These are phyloP conservation scores for Muscicapa striata DNA, from an alignment of 2,797 vertebrate species.

Conservation along the genomic window DNA sequence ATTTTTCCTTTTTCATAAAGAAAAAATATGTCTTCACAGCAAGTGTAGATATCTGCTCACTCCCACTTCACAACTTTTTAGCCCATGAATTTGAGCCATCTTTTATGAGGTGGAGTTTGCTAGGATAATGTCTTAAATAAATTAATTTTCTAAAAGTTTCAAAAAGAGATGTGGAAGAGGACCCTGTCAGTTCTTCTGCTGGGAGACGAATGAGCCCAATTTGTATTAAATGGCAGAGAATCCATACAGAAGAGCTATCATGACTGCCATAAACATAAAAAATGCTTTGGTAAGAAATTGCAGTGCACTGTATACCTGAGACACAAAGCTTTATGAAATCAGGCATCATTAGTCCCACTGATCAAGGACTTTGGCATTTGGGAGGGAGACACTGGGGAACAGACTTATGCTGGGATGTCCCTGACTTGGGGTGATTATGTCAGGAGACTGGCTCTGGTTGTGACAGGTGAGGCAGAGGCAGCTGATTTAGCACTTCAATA, in stretches of 20 bases:
- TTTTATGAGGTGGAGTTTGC: neutral
- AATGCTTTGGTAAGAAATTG: neutral
- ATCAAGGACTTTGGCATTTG: neutral
- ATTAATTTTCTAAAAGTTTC: neutral
- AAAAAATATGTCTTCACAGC: neutral
- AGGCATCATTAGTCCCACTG: neutral
- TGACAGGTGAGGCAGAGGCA: neutral
- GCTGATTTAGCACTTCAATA: neutral
- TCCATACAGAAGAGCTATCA: neutral
- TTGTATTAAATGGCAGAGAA: neutral
- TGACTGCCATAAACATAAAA: neutral
- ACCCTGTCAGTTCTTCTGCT: neutral
- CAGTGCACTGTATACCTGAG: neutral
- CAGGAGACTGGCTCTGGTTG: neutral
- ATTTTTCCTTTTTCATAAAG: neutral
- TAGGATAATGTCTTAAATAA: neutral
- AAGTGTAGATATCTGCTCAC: neutral
- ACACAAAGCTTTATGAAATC: neutral
- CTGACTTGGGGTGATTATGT: neutral
- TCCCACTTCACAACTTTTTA: accelerated
- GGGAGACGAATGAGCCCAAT: neutral
- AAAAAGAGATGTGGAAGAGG: neutral
- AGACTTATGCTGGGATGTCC: neutral
- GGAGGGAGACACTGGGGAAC: neutral
- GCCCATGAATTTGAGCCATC: neutral